Conservation (phyloP, 2,797 vertebrate species). For the Momotus momota region DNA sequence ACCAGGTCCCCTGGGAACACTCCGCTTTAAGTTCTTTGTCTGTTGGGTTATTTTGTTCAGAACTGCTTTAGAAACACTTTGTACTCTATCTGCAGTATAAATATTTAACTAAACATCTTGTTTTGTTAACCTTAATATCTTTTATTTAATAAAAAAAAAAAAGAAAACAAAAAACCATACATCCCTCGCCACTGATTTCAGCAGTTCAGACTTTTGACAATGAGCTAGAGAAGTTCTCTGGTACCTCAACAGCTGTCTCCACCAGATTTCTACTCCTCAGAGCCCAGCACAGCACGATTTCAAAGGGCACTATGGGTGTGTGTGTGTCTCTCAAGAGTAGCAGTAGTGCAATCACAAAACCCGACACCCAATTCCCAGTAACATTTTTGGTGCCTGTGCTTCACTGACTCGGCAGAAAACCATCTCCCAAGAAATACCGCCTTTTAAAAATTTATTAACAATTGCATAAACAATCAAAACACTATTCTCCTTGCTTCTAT, state of each 20-base stretch:
- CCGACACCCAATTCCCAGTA: neutral
- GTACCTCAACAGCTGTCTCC: slow-evolving; percentile 20
- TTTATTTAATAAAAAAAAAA: neutral
- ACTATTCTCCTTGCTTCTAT: neutral
- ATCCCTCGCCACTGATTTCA: neutral
- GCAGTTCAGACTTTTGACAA: slow-evolving; percentile 45
- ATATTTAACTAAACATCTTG: slow-evolving; percentile 21
- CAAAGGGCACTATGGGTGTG: neutral
- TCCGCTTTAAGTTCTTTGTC: neutral
- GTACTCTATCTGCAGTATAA: neutral
- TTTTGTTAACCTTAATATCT: slow-evolving; percentile 21
- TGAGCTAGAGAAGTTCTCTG: slow-evolving; percentile 30
- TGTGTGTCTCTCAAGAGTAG: neutral
- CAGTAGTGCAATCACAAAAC: neutral
- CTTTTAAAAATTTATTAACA: neutral
- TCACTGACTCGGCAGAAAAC: neutral
- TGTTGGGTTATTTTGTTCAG: neutral
- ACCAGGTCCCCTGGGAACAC: neutral
- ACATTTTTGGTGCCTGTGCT: neutral
- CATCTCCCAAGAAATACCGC: neutral
- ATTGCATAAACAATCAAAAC: neutral
- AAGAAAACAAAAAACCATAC: neutral
- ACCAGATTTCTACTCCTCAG: slow-evolving; percentile 49
- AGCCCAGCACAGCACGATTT: slow-evolving; percentile 34
- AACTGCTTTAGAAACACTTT: neutral